Evolutionary conservation across 2,113 vertebrate species (phyloP).

Genomic region (Saccopteryx leptura): DNA sequence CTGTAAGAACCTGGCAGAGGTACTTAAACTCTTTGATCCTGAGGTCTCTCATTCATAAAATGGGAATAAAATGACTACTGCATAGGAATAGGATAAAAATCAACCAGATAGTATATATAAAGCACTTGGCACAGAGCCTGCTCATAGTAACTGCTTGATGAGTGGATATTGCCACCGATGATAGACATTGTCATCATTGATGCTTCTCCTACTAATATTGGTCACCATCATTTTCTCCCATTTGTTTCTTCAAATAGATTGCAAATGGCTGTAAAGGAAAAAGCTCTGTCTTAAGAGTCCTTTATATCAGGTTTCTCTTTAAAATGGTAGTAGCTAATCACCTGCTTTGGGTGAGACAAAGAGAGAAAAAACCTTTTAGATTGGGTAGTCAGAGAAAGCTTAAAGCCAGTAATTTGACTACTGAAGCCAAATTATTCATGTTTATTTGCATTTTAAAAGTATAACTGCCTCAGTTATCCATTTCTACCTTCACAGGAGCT

Average conservation of each 20-base stretch:
- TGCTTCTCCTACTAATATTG: conserved; percentile 1
- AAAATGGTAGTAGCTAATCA: conserved; percentile 17
- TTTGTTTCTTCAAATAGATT: conserved; percentile 46
- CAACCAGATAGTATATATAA: conserved; percentile 29
- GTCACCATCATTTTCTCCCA: conserved; percentile 1
- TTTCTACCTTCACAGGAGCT: neutral
- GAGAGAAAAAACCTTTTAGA: neutral
- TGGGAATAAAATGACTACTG: neutral
- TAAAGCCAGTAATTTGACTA: conserved; percentile 29
- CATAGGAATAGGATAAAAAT: conserved; percentile 50
- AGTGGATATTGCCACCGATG: conserved; percentile 10
- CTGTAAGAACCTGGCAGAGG: neutral
- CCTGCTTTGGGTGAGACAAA: conserved; percentile 2
- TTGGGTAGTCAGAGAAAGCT: conserved; percentile 21
- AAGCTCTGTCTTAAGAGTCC: neutral
- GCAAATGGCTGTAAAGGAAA: conserved; percentile 36
- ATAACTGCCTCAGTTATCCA: neutral
- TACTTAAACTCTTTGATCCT: conserved; percentile 32
- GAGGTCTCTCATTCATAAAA: conserved; percentile 57
- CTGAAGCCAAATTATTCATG: neutral
- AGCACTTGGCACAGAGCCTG: neutral
- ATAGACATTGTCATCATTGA: neutral
- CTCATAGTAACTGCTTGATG: neutral
- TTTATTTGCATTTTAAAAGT: conserved; percentile 16
- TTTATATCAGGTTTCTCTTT: conserved; percentile 44